Evolutionary conservation across 64 coral and sea anemone species (phyloP), one percentile per base, ranked within the genome.

Genomic region (Actinia tenebrosa): DNA sequence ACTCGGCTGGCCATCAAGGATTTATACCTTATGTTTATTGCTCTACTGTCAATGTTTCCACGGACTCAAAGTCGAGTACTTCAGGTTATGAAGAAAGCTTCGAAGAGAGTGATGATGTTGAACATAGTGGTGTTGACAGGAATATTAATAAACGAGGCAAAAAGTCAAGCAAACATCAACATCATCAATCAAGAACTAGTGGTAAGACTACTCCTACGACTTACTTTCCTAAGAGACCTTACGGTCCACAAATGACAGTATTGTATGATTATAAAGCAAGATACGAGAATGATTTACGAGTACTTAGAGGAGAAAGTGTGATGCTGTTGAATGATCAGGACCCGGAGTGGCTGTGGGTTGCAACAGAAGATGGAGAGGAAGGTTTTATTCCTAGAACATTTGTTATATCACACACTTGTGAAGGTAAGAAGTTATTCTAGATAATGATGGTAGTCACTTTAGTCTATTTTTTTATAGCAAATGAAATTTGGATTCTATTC

Each of bases 261-360:
- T 80, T 96, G 56, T 96, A 90, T 79, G 87, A 96, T 80, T 96
- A 93, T 66, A 87, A 87, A 55, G 94, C 94, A 13, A 43, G 82
- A 54, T 84, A 88, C 89, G 94, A 96, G 82, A 96, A 96, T 42
- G 94, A 96, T 66, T 75, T 96, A 7, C 80, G 88, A 19, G 94
- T 96, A 1, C 80, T 42, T 78, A 87, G 94, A 20, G 94, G 94
- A 66, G 94, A 96, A 68, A 78, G 86, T 86, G 94, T 96, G 37
- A 93, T 96, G 94, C 50, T 96, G 13, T 87, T 96, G 25, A 96
- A 96, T 30, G 94, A 96, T 44, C 94, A 96, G 16, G 94, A 96
- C 18, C 59, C 91, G 5, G 94, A 96, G 11, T 96, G 94, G 94
- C 17, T 93, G 44, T 96, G 94, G 94, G 91, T 96, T 3, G 77